Evolutionary conservation across 1,140 invertebrate genomes (phyloP).

Genomic region (Lepidotrigona ventralis): DNA sequence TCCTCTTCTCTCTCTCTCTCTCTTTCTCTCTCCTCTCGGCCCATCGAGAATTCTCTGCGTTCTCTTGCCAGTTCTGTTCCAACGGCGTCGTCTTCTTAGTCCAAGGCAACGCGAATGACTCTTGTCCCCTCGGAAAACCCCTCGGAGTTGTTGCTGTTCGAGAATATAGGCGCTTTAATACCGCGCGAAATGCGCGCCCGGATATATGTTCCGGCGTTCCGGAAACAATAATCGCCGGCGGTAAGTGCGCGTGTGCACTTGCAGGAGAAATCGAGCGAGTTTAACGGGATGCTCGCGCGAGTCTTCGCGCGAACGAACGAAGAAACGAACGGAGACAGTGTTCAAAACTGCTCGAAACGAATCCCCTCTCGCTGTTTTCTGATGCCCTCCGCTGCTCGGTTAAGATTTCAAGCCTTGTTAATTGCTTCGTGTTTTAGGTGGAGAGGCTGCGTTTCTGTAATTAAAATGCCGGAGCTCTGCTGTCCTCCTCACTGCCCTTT

Average conservation of each 20-base stretch:
- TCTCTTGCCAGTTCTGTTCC: too few relatives aligned
- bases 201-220: slow-evolving; percentile 48
- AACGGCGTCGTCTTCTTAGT: too few relatives aligned
- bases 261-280: slow-evolving; percentile 32
- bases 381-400: slow-evolving; percentile 42
- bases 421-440: slow-evolving; percentile 4
- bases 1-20: background rate
- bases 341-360: background rate
- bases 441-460: background rate
- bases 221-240: slow-evolving; percentile 44
- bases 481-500: background rate
- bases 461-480: background rate
- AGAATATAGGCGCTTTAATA: slow-evolving; percentile 58
- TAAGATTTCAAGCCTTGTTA: slow-evolving; percentile 44
- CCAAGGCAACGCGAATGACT: slow-evolving; percentile 19
- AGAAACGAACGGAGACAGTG: slow-evolving; percentile 9
- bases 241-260: slow-evolving; percentile 20
- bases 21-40: background rate
- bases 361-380: slow-evolving; percentile 21
- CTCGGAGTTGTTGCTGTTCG: background rate
- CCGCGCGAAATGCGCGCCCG: slow-evolving; percentile 49
- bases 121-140: slow-evolving; percentile 39
- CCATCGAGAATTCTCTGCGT: too few relatives aligned
- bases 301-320: slow-evolving; percentile 31
- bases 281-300: slow-evolving; percentile 26